Evolutionary conservation across 2,888 invertebrate genomes (phyloP).

Genomic region (Halocaridina rubra): DNA sequence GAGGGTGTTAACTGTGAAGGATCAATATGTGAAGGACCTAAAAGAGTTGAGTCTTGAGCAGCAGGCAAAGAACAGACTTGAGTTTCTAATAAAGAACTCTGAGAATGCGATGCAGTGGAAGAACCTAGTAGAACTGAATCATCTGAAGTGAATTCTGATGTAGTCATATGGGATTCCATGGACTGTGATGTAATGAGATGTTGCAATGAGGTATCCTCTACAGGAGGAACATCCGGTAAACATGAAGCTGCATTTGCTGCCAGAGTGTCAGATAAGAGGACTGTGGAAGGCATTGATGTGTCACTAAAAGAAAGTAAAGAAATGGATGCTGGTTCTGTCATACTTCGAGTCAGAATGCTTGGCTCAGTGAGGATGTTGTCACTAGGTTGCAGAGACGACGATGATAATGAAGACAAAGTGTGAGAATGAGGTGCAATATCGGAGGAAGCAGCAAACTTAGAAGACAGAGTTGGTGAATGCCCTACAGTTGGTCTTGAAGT

Average conservation of each 20-base stretch:
- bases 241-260: neutral
- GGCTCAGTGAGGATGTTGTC: neutral
- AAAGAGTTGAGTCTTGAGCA: neutral
- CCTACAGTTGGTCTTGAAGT: neutral
- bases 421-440: too few species aligned
- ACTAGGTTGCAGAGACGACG: neutral
- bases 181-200: neutral
- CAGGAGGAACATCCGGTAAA: neutral
- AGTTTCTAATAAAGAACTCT: neutral
- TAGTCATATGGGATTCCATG: neutral
- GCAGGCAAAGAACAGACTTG: neutral
- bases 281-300: neutral
- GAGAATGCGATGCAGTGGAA: neutral
- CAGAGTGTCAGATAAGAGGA: neutral
- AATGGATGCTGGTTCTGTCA: neutral
- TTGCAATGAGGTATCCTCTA: neutral
- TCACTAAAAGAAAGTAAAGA: neutral
- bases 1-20: conserved; percentile 40
- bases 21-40: conserved; percentile 1
- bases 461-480: neutral
- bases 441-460: too few species aligned
- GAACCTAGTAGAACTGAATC: neutral
- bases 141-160: neutral
- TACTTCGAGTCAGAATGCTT: neutral
- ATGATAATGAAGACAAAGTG: neutral